A percentile compares a stretch with the other conserved stretches of the same genome.
Evolutionary conservation across 2,113 vertebrate species (phyloP).

Genomic region (Pipa parva): DNA sequence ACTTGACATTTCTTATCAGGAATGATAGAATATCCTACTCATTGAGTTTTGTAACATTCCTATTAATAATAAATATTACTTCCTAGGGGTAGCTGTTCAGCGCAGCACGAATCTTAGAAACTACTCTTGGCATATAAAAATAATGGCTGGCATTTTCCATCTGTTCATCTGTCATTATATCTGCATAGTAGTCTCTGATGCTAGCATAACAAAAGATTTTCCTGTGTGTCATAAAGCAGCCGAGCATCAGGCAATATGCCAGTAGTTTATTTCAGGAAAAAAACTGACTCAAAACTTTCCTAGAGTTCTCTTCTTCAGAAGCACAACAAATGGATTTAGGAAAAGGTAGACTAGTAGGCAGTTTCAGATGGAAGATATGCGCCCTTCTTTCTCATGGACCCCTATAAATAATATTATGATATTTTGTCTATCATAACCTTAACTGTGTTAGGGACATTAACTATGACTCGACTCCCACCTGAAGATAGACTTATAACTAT

Average conservation of each 20-base stretch:
- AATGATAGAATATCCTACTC: background rate
- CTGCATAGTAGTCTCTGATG: background rate
- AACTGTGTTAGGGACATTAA: no score
- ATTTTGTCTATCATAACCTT: no score
- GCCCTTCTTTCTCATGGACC: no score
- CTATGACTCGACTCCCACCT: no score
- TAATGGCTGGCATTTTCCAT: slow-evolving; percentile 19
- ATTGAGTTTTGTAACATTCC: slow-evolving; percentile 16
- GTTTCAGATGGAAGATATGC: no score
- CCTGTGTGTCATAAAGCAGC: background rate
- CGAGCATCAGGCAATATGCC: background rate
- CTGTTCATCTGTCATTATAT: slow-evolving; percentile 7
- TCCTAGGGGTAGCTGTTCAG: slow-evolving; percentile 11
- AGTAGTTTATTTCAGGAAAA: background rate
- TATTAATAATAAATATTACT: slow-evolving; percentile 34
- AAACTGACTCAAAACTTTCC: no score
- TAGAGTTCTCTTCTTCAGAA: no score
- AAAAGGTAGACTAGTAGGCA: no score
- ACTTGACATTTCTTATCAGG: background rate
- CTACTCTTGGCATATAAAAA: slow-evolving; percentile 2
- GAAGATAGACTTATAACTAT: no score
- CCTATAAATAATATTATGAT: no score
- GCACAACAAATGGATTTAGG: no score
- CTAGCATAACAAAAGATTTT: background rate
- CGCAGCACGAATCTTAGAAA: slow-evolving; percentile 29